Evolutionary conservation across 1,140 invertebrate genomes (phyloP).

Genomic region (Mactra quadrangularis): DNA sequence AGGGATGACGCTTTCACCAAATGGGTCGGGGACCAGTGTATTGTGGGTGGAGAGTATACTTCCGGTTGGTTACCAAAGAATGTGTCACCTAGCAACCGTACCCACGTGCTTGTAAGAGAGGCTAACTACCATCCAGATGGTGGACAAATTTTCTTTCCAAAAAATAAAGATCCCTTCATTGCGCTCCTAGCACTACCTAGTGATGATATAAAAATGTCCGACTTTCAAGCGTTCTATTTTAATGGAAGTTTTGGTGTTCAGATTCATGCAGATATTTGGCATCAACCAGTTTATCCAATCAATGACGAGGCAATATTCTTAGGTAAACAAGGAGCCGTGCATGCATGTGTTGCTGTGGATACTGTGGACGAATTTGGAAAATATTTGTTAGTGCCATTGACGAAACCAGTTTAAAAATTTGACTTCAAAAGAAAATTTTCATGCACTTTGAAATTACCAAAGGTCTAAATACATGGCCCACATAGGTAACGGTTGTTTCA

Average conservation of each 20-base stretch:
- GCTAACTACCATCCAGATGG: constrained; percentile 63
- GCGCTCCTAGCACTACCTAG: constrained; percentile 57
- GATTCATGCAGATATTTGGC: constrained; percentile 65
- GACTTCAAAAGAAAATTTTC: no score
- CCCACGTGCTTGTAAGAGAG: constrained; percentile 58
- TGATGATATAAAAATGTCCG: constrained; percentile 60
- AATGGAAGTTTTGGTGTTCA: constrained; percentile 66
- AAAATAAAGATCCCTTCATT: constrained; percentile 58
- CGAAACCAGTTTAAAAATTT: no score
- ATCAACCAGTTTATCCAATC: constrained; percentile 62
- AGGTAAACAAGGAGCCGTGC: constrained; percentile 65
- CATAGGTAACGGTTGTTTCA: no score
- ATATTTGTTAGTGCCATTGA: constrained; percentile 57
- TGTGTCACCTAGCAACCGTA: constrained; percentile 54
- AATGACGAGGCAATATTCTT: constrained; percentile 59
- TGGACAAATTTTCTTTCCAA: constrained; percentile 63
- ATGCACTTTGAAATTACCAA: no score
- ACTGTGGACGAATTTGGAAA: constrained; percentile 60
- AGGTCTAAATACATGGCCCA: no score
- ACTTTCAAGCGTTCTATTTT: constrained; percentile 66
- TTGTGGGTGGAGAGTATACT: constrained; percentile 56
- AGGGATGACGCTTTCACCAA: constrained; percentile 61
- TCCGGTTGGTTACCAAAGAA: constrained; percentile 61
- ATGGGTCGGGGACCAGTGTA: constrained; percentile 63
- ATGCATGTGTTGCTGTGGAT: constrained; percentile 62